Evolutionary conservation across 2,113 vertebrate genomes (phyloP).

Genomic region (Anolis sagrei): DNA sequence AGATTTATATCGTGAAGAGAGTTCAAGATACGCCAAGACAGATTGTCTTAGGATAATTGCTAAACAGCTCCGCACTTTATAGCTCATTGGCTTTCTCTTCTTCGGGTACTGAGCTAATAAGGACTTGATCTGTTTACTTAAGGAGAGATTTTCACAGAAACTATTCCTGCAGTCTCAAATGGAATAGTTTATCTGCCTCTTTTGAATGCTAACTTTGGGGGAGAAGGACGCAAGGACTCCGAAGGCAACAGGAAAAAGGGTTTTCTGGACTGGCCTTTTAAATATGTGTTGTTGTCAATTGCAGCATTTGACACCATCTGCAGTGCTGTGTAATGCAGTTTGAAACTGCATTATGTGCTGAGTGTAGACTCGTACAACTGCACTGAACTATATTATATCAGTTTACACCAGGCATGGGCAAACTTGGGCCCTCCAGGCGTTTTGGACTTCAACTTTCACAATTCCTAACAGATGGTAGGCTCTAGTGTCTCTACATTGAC

Average conservation of each 20-base stretch:
- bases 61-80: conserved; percentile 71
- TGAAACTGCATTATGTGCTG: no score
- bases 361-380: no score
- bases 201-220: not conserved
- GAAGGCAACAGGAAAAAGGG: not conserved
- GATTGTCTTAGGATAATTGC: conserved; percentile 70
- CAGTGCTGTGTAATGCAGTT: no score
- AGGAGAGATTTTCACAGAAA: conserved; percentile 34
- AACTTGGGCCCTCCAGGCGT: no score
- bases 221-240: not conserved
- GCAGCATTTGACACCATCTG: no score
- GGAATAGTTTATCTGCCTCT: not conserved
- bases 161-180: not conserved
- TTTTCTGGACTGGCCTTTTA: not conserved
- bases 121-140: conserved; percentile 67
- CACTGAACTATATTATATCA: no score
- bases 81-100: conserved; percentile 61
- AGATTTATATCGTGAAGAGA: conserved; percentile 72
- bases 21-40: conserved; percentile 57
- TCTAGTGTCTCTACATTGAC: no score
- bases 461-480: no score
- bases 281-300: not conserved
- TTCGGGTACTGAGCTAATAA: conserved; percentile 75
- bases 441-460: no score
- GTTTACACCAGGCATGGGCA: no score